Evolutionary conservation across 1,140 invertebrate species (phyloP), one percentile per base, ranked within the genome.

Genomic region (Drosophila navojoa): DNA sequence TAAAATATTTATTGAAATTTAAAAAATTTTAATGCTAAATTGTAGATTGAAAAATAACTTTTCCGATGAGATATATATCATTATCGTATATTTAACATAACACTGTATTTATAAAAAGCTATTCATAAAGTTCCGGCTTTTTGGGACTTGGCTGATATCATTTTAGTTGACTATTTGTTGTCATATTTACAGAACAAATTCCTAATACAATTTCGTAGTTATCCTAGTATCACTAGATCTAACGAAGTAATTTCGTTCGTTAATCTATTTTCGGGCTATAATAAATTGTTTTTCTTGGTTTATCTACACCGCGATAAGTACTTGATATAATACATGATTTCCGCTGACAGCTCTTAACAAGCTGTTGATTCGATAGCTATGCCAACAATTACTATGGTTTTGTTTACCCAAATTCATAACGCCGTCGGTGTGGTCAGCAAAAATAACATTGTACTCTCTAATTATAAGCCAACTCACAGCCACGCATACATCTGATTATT

Each of bases 221-320:
- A 11, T 13, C 32, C 7, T 15, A 50, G 22, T 27, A 49, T 55
- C 11, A 3, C 3, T 4, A 29, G 5, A 6, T 29, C 16, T 47
- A 25, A 10, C 45, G 1, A 27, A 27, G 16, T 27, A 13, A 2
- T 25, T 49, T 25, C 11, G 22, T 49, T 13, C 9, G 1, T 13
- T 54, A 54, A 35, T 54, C 52, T 16, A 11, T 54, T 38, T 5
- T 19, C 11, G 32, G 10, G n/a, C 7, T 1, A 9, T 19, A 19
- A 35, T 32, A 15, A 27, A 7, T 32, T 9, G n/a, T 15, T 52
- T 35, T 44, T 27, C 44, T 49, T 61, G 38, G 40, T 32, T 38
- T 38, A 53, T 9, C 44, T 47, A 35, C 29, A 5, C 52, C 22
- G n/a, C 38, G 58, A 62, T 70, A 70, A 70, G 40, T 62, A 35